phyloP scores from a whole-genome alignment of 2,888 invertebrate genomes.

The Pediacus dermestoides region DNA sequence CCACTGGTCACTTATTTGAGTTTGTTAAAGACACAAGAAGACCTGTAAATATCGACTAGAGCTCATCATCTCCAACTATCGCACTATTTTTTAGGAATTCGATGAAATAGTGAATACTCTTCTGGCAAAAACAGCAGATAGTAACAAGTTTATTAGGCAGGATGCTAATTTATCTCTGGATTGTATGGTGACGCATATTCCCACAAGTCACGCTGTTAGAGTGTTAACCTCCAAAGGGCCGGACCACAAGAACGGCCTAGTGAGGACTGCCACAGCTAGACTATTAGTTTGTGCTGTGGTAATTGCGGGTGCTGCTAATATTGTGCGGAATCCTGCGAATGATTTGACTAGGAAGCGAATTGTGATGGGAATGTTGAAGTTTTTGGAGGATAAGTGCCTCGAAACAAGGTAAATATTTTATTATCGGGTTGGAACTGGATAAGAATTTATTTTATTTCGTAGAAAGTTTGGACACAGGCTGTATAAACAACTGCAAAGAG shows the following conservation, averaged over 20 bases:
- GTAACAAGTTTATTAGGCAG: conserved; percentile 68
- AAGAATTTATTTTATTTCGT: conserved; percentile 15
- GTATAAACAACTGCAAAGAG: conserved; percentile 54
- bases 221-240: conserved; percentile 52
- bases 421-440: neutral
- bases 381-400: conserved; percentile 54
- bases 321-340: conserved; percentile 55
- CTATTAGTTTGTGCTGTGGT: conserved; percentile 63
- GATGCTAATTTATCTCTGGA: conserved; percentile 71
- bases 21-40: conserved; percentile 47
- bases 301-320: conserved; percentile 58
- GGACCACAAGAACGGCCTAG: conserved; percentile 63
- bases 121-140: conserved; percentile 68
- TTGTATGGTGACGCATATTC: conserved; percentile 63
- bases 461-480: conserved; percentile 58
- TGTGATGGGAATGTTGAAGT: conserved; percentile 51
- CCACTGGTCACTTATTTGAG: conserved; percentile 47
- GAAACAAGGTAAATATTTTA: conserved; percentile 50
- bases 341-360: conserved; percentile 53
- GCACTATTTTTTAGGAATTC: conserved; percentile 56
- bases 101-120: conserved; percentile 65
- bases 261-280: conserved; percentile 63
- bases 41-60: conserved; percentile 39
- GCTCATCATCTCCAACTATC: neutral
- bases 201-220: conserved; percentile 56